Evolutionary conservation across 2,888 invertebrate species (phyloP).

Genomic region (Ephialtes manifestator): DNA sequence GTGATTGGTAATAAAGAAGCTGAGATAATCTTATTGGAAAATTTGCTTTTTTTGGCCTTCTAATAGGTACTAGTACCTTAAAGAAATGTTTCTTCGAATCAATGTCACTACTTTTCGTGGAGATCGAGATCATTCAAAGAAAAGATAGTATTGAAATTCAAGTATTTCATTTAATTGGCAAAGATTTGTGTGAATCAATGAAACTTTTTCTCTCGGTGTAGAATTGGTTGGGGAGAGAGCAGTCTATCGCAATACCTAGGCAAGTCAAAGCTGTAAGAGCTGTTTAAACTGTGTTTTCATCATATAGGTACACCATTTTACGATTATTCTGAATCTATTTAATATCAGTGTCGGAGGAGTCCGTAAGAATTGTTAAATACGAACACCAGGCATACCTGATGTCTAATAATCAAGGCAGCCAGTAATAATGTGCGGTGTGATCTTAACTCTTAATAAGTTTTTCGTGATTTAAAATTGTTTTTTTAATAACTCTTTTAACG

Average conservation of each 20-base stretch:
- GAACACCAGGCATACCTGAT: slow-evolving; percentile 22
- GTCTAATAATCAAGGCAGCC: slow-evolving; percentile 25
- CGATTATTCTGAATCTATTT: slow-evolving; percentile 30
- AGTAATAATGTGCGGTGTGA: slow-evolving; percentile 51
- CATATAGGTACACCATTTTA: slow-evolving; percentile 21
- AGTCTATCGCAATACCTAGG: slow-evolving; percentile 57
- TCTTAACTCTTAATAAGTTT: slow-evolving; percentile 47
- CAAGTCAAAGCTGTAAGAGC: slow-evolving; percentile 51
- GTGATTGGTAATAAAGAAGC: too few relatives aligned
- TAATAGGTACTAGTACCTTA: too few relatives aligned
- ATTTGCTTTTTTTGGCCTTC: too few relatives aligned
- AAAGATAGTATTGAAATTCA: too few relatives aligned
- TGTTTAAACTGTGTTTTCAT: slow-evolving; percentile 38
- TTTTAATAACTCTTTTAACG: slow-evolving; percentile 34
- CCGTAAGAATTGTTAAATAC: slow-evolving; percentile 17
- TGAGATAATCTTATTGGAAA: too few relatives aligned
- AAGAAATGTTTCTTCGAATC: too few relatives aligned
- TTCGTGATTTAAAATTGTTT: slow-evolving; percentile 38
- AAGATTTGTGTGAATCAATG: too few relatives aligned
- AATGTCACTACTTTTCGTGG: too few relatives aligned
- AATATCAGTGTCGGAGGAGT: neutral
- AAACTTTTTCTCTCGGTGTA: too few relatives aligned
- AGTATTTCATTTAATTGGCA: too few relatives aligned
- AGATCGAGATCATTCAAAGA: too few relatives aligned
- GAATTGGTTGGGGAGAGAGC: slow-evolving; percentile 46